Base-by-base conservation (phyloP, 2,888 invertebrate species). In the Pandemis corylana region DNA sequence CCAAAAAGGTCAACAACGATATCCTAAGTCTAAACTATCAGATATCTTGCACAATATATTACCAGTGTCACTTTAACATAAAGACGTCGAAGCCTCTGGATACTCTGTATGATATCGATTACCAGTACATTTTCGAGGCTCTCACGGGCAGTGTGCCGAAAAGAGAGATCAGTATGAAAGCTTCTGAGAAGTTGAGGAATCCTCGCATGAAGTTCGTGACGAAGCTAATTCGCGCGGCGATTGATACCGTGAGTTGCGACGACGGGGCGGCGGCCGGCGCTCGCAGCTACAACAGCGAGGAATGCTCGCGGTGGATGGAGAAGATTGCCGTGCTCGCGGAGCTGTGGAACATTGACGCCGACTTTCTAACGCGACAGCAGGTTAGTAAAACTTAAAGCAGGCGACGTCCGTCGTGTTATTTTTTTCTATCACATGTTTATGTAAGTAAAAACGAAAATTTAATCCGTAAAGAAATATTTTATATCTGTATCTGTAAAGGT, bases 21-120 rank as follows among this genome's bases (percentile, higher is more conserved):
- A 94, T 98, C 78, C 91, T 99, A 9, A 95, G 96, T 80, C 93
- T 98, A 72, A 98, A 98, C 88, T 96, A 96, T 81, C 97, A 98
- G 89, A 93, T 98, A 71, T 96, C 96, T 2, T 95, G 96, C 77
- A 96, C 97, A 1, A 93, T 98, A 72, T 96, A 97, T 80, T 97
- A 98, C 89, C 96, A 98, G 79, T 96, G 97, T 28, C 95, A 96
- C 78, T 97, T 98, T 83, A 96, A 96, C 81, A 88, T 98, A 68
- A 98, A 97, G 85, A 94, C 96, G 78, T 89, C 95, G 67, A 97
- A 96, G 87, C 97, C 96, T 9, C 94, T 97, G 77, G 97, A 95
- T 76, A 95, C 95, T 76, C 91, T 99, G 28, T 99, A 97, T 84
- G 98, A 98, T 85, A 95, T 96, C 7, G 96, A 96, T 80, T 94